Percentiles rank a stretch among this genome's conserved stretches.
Conservation (phyloP, 2,888 invertebrate genomes). For the Pristionchus arcanus region DNA sequence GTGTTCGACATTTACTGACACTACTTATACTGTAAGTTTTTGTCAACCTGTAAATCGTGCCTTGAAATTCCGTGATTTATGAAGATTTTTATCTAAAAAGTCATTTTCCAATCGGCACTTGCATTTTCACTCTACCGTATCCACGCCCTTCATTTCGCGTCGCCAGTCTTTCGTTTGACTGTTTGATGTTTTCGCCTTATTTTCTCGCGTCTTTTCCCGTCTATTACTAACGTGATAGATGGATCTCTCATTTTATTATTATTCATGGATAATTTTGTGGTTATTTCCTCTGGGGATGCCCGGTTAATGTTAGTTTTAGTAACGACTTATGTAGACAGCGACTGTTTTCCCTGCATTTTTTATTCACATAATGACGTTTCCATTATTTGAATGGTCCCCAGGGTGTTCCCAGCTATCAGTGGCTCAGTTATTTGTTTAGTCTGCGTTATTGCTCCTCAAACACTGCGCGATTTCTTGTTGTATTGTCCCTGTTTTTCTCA, state of each 20-base stretch:
- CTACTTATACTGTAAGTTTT: too few relatives aligned
- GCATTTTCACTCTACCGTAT: background rate
- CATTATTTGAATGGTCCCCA: slow-evolving; percentile 11
- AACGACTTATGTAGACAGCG: background rate
- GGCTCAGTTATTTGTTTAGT: slow-evolving; percentile 34
- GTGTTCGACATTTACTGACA: too few relatives aligned
- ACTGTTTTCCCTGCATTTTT: background rate
- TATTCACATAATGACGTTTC: background rate
- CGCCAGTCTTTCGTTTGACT: slow-evolving; percentile 18
- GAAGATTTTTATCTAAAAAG: background rate
- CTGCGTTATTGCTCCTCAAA: slow-evolving; percentile 43
- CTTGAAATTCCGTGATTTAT: too few relatives aligned
- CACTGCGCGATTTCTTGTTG: slow-evolving; percentile 13
- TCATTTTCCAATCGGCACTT: background rate
- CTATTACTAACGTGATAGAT: background rate
- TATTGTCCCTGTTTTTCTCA: slow-evolving; percentile 40
- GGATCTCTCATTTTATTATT: background rate
- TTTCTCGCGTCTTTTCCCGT: slow-evolving; percentile 20
- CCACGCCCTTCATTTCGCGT: slow-evolving; percentile 16
- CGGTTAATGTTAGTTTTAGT: background rate
- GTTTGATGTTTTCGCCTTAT: slow-evolving; percentile 12
- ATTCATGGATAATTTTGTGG: background rate
- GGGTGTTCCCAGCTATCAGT: slow-evolving; percentile 35
- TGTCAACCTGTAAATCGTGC: too few relatives aligned
- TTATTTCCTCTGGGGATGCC: background rate